Evolutionary conservation across 2,797 vertebrate genomes (phyloP).

Genomic region (Eulemur rubriventer): DNA sequence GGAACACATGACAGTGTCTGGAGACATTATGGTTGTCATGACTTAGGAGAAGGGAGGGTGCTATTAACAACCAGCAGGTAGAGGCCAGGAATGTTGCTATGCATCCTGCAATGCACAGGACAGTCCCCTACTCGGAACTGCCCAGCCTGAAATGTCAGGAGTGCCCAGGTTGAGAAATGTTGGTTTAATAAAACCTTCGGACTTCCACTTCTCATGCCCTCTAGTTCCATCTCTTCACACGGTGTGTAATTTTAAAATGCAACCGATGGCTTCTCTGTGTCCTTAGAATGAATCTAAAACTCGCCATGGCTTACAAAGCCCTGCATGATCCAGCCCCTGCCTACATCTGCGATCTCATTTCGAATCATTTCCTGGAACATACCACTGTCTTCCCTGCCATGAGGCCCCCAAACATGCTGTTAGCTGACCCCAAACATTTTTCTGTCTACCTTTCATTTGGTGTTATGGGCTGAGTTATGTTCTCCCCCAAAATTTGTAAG

Average conservation of each 20-base stretch:
- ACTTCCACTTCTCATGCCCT: not conserved
- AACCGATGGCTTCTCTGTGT: not conserved
- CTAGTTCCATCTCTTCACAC: not conserved
- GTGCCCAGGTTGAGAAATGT: accelerated
- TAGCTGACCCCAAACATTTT: accelerated
- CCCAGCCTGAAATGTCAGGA: not conserved
- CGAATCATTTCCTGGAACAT: not conserved
- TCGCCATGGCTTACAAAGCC: not conserved
- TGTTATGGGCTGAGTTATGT: not conserved
- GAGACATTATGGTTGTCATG: not conserved
- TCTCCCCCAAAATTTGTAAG: not conserved
- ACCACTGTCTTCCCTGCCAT: accelerated
- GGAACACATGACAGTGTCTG: not conserved
- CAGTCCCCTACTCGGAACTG: not conserved
- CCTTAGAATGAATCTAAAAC: not conserved
- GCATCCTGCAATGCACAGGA: too few relatives aligned
- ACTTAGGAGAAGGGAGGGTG: not conserved
- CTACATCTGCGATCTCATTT: not conserved
- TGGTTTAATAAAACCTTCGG: not conserved
- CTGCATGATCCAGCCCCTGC: accelerated
- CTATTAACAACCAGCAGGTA: not conserved
- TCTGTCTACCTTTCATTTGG: not conserved
- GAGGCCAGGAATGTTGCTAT: not conserved
- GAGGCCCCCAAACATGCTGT: accelerated
- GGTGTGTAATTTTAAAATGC: not conserved